Evolutionary conservation across 2,888 invertebrate genomes (phyloP).

Genomic region (Liopterus haemorrhoidalis): DNA sequence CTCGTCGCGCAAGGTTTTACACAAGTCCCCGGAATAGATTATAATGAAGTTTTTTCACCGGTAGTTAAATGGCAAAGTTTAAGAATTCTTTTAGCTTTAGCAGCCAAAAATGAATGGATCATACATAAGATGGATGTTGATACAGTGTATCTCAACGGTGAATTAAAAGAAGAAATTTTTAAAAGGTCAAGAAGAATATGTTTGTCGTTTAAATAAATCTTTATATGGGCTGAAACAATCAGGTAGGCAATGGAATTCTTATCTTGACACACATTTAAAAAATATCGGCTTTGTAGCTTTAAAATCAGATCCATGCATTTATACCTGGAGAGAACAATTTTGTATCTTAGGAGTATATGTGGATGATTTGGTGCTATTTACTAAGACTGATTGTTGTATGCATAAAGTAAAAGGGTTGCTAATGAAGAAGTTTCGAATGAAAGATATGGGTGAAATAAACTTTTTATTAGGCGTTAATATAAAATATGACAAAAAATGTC

Average conservation of each 20-base stretch:
- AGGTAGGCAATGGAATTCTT: slow-evolving; percentile 1
- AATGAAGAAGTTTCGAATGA: too few species aligned
- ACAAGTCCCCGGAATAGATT: neutral
- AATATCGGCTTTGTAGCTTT: neutral
- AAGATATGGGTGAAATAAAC: too few species aligned
- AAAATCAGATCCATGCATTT: neutral
- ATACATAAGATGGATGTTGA: neutral
- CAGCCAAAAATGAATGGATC: neutral
- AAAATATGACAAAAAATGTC: too few species aligned
- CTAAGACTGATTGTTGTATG: too few species aligned
- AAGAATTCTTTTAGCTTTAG: slow-evolving; percentile 1
- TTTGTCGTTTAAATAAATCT: neutral
- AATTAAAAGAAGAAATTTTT: neutral
- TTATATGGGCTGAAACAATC: neutral
- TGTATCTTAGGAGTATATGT: too few species aligned
- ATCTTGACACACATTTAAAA: neutral
- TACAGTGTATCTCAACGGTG: neutral
- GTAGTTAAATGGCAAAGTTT: slow-evolving; percentile 6
- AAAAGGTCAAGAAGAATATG: neutral
- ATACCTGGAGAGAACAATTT: neutral
- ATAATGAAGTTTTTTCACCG: neutral
- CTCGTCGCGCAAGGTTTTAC: too few species aligned
- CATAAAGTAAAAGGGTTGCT: too few species aligned
- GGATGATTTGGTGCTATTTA: too few species aligned
- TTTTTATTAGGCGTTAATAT: too few species aligned